These are phyloP conservation scores for Coilia nasus DNA, from an alignment of 2,797 vertebrate genomes.

Conservation along the genomic window DNA sequence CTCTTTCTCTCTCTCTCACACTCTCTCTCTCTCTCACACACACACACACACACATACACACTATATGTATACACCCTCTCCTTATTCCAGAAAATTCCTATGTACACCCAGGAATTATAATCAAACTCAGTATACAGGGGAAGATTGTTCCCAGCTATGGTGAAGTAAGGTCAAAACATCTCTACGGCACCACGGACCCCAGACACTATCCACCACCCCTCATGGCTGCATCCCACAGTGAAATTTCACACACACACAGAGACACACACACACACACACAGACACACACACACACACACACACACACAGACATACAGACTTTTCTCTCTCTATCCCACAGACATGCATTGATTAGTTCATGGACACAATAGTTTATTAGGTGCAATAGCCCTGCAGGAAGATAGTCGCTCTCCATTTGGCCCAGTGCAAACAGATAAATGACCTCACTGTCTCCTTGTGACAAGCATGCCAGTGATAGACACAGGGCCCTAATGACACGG, in stretches of 20 bases:
- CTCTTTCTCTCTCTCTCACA: too few species aligned
- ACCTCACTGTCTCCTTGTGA: not conserved
- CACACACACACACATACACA: too few species aligned
- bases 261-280: constrained; percentile 29
- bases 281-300: constrained; percentile 38
- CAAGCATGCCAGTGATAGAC: not conserved
- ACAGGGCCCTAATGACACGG: not conserved
- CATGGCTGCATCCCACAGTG: constrained; percentile 13
- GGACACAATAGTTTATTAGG: not conserved
- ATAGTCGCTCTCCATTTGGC: not conserved
- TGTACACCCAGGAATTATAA: constrained; percentile 49
- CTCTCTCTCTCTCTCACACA: too few species aligned
- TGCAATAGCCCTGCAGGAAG: not conserved
- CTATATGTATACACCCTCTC: too few species aligned
- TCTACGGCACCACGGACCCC: constrained; percentile 17
- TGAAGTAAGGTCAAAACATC: not conserved
- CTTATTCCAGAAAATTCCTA: constrained; percentile 39
- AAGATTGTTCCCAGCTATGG: constrained; percentile 32
- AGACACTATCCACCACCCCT: not conserved
- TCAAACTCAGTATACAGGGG: constrained; percentile 34
- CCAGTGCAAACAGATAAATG: constrained; percentile 17
- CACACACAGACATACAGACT: constrained; percentile 6
- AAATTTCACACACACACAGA: constrained; percentile 21
- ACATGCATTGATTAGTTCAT: not conserved
- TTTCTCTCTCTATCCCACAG: constrained; percentile 1